These are phyloP conservation scores for Ursus arctos DNA, from an alignment of 2,113 vertebrate species.

Conservation along the genomic window DNA sequence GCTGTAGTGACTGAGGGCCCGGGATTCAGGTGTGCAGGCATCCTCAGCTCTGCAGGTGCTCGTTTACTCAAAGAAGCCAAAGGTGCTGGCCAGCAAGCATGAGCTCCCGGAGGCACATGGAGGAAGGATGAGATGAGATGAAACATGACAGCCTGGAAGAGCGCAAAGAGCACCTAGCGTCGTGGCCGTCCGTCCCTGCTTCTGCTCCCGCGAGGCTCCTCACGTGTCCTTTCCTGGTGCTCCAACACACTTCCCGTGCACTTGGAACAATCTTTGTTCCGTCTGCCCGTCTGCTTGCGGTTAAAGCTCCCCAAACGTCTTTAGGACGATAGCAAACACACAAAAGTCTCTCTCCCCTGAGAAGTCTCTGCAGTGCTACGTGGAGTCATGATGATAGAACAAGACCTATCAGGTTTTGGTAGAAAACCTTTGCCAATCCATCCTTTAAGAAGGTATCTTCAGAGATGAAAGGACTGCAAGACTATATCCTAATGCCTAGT, in stretches of 20 bases:
- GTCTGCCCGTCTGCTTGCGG: accelerated
- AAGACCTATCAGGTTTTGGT: neutral
- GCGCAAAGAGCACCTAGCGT: neutral
- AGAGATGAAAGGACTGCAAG: neutral
- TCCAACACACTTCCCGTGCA: accelerated
- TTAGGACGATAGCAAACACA: neutral
- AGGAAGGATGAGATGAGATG: neutral
- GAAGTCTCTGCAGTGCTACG: neutral
- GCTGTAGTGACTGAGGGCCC: accelerated
- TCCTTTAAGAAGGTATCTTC: neutral
- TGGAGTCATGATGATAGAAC: neutral
- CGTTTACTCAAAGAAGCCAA: neutral
- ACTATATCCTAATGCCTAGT: neutral
- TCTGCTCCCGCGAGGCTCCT: neutral
- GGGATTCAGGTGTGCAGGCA: accelerated
- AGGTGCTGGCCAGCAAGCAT: neutral
- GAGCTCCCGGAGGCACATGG: neutral
- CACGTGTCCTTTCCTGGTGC: accelerated
- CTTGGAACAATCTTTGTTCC: neutral
- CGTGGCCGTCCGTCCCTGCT: accelerated
- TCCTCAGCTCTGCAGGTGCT: too few relatives aligned
- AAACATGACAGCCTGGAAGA: neutral
- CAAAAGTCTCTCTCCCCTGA: neutral
- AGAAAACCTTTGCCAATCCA: neutral
- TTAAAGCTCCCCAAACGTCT: neutral